phyloP scores from a whole-genome alignment of 2,797 vertebrate genomes.

The Thripadectes ignobilis region DNA sequence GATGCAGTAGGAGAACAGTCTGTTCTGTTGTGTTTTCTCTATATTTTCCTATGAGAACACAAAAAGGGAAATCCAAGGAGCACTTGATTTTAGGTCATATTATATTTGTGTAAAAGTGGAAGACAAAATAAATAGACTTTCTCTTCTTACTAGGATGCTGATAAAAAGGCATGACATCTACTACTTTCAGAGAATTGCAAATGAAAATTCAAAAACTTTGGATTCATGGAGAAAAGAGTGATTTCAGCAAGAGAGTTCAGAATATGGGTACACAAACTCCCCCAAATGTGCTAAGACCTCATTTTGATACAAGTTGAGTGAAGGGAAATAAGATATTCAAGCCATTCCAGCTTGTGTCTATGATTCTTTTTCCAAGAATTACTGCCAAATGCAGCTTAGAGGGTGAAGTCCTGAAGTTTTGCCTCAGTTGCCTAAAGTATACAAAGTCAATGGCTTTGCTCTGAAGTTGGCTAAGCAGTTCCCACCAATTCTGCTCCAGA shows the following conservation, averaged over 20 bases:
- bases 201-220: background rate
- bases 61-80: constrained; percentile 2
- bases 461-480: background rate
- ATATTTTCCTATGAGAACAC: background rate
- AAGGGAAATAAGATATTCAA: background rate
- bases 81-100: background rate
- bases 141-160: background rate
- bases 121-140: background rate
- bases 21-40: constrained; percentile 19
- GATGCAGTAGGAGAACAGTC: background rate
- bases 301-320: background rate
- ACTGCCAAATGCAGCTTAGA: background rate
- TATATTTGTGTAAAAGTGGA: background rate
- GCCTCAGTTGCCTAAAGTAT: background rate
- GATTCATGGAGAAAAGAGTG: background rate
- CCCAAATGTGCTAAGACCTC: background rate
- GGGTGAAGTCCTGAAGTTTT: background rate
- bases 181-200: background rate
- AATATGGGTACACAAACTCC: background rate
- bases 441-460: background rate
- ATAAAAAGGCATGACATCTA: background rate
- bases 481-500: background rate
- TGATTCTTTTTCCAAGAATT: background rate
- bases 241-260: background rate
- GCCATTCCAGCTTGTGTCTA: background rate